Evolutionary conservation across 2,888 invertebrate genomes (phyloP), one percentile per base, ranked within the genome.

Genomic region (Volucella inanis): DNA sequence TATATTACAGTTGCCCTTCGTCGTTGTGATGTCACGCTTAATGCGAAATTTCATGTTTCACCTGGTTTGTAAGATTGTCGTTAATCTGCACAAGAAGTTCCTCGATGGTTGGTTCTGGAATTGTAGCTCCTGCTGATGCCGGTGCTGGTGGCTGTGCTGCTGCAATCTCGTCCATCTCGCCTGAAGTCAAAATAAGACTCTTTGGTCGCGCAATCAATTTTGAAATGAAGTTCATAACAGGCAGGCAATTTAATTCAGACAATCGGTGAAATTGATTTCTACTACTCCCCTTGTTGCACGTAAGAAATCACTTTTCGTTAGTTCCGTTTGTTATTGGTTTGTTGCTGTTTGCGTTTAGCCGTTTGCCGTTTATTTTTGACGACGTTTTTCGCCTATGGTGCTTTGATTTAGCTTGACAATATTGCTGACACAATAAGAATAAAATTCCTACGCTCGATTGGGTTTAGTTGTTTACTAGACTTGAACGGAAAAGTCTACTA

Each of bases 201-300:
- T 88, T 89, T 52, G 92, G 90, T 54, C 91, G 90, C 87, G 90
- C 90, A 65, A 92, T 90, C 15, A 92, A 87, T 88, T 90, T 91
- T 12, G 91, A 89, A 88, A 92, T 88, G 87, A 92, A 92, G 88
- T 92, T 90, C 92, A 92, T 92, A 68, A 59, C 61, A 41, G 52
- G 52, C 43, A 52, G 47, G 18, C 61, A 72, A 52, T 50, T 62
- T 38, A 74, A 70, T 70, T 78, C 79, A 70, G 78, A 84, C 57
- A 38, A 74, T 55, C 52, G 61, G 50, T 55, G 39, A 59, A 78
- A 71, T 75, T 71, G 71, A 75, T 72, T 76, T 57, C 45, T 9
- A 22, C 12, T 18, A 9, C 54, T 57, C 61, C 67, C 41, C 68
- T 50, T 47, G 52, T 45, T 59, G 59, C 61, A 55, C 49, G 59